Percentiles rank a stretch among this genome's conserved stretches.
These are phyloP conservation scores for Oscheius onirici DNA, from an alignment of 2,888 invertebrate genomes.

Conservation along the genomic window DNA sequence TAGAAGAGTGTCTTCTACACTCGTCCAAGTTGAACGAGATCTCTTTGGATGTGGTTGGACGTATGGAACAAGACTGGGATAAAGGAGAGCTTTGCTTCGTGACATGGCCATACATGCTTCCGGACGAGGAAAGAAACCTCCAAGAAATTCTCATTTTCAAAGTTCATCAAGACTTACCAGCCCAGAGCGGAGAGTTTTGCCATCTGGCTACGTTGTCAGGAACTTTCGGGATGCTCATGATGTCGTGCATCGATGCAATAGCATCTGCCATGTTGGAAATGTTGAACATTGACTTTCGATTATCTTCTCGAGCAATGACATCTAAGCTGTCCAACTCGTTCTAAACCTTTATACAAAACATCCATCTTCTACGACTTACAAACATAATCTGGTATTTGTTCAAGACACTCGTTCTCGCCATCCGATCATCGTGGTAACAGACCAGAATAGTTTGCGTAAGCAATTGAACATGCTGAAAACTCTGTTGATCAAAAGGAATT, in stretches of 20 bases:
- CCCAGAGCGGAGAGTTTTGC: neutral
- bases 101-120: slow-evolving; percentile 27
- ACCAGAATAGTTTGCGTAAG: neutral
- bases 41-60: slow-evolving; percentile 2
- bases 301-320: neutral
- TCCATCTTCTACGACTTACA: slow-evolving; percentile 1
- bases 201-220: neutral
- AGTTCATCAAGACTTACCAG: neutral
- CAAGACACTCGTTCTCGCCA: neutral
- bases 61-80: slow-evolving; percentile 15
- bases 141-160: neutral
- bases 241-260: slow-evolving; percentile 7
- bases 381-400: neutral
- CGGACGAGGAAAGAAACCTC: slow-evolving; percentile 25
- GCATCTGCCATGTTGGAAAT: slow-evolving; percentile 7
- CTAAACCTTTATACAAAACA: neutral
- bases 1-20: slow-evolving; percentile 3
- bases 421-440: neutral
- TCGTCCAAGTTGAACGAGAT: neutral
- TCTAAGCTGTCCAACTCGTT: slow-evolving; percentile 15
- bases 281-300: slow-evolving; percentile 15
- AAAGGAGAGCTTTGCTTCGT: slow-evolving; percentile 28
- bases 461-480: slow-evolving; percentile 22
- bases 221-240: neutral
- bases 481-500: neutral